Evolutionary conservation across 30 jellyfish, hydroid and myxozoan species (phyloP), one percentile per base, ranked within the genome.

Genomic region (Sanderia malayensis): DNA sequence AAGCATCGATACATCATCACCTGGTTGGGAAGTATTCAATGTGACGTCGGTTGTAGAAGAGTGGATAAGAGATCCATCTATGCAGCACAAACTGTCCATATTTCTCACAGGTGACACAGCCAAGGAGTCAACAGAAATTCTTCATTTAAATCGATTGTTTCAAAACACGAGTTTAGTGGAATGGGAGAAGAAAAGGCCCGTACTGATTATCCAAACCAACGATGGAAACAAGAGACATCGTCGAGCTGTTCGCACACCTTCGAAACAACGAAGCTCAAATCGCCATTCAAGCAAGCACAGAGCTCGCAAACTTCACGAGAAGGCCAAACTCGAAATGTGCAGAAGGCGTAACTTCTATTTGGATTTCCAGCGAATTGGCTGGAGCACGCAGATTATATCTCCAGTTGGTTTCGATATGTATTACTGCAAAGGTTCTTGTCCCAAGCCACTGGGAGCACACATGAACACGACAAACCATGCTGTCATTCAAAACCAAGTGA

Each of bases 381-480:
- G 97, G 97, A 61, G 76, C 74, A 88, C 86, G 46, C 90, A 83
- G 81, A 84, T 90, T 49, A 41, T 90, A 21, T 76, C 89, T 2
- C 97, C 97, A 10, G 61, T 71, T 70, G 94, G 91, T 1, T 90
- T 82, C 75, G 94, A 77, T 37, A 64, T 90, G 77, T 83, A 53
- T 61, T 90, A 22, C 77, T 90, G 97, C 73, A 73, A 80, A 32
- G 97, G 97, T 22, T 49, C 65, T 17, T 90, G 97, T 44, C 97
- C 97, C 44, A 76, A 75, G 70, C 97, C 97, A 9, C 68, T 90
- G 0, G 90, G 94, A 11, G 95, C 93, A 6, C 95, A 90, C 64
- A 76, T 80, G 82, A 90, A 90, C 79, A 82, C 94, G 20, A 90
- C 97, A 13, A 90, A 90, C 46, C 97, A 90, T 41, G 97, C 97